A percentile compares a stretch with the other conserved stretches of the same genome.
Evolutionary conservation across 2,797 vertebrate species (phyloP).

Genomic region (Rhinoraja longicauda): DNA sequence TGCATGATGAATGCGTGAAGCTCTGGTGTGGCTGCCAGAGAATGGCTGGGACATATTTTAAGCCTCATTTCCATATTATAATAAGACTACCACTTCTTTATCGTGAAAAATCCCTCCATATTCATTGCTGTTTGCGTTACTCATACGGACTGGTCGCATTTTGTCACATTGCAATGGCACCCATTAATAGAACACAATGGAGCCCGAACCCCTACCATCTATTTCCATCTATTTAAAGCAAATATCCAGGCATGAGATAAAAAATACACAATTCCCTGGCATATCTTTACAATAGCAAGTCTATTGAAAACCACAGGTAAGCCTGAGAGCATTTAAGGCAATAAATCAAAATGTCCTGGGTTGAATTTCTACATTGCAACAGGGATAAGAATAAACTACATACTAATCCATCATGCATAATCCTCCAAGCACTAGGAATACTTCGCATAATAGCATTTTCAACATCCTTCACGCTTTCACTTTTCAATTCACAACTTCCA

Average conservation of each 20-base stretch:
- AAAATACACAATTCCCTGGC: not conserved
- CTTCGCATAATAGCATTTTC: not conserved
- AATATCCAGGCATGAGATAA: not conserved
- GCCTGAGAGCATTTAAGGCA: not conserved
- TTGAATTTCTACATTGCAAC: constrained; percentile 10
- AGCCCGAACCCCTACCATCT: not conserved
- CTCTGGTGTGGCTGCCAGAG: not conserved
- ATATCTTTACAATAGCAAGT: not conserved
- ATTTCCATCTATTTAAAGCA: not conserved
- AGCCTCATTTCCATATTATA: not conserved
- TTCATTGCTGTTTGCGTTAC: no score
- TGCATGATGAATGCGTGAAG: not conserved
- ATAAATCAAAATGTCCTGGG: not conserved
- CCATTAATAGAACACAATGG: not conserved
- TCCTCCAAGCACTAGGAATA: not conserved
- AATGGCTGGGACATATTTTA: not conserved
- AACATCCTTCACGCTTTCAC: not conserved
- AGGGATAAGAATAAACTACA: not conserved
- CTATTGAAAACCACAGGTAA: not conserved
- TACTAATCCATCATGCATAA: not conserved
- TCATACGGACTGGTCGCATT: not conserved
- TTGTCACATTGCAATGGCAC: not conserved
- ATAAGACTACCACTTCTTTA: not conserved
- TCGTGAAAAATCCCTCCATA: not conserved
- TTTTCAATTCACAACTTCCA: not conserved